These are phyloP conservation scores for Microcebus murinus DNA, from an alignment of 2,113 vertebrate genomes.

Conservation along the genomic window DNA sequence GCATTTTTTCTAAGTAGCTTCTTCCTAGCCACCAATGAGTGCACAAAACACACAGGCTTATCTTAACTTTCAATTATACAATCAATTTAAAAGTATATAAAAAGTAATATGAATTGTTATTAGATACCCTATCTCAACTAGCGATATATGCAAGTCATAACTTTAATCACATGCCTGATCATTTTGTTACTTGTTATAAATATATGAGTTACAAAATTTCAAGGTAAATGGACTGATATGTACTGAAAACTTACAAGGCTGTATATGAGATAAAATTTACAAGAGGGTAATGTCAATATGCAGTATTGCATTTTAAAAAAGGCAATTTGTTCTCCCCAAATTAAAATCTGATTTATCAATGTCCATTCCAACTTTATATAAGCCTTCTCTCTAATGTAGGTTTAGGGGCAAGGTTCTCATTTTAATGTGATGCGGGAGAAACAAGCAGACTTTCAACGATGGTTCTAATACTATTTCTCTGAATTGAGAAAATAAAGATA, in stretches of 20 bases:
- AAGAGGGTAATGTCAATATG: neutral
- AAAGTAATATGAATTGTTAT: neutral
- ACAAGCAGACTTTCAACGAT: neutral
- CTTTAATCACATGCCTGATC: neutral
- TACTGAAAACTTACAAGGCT: neutral
- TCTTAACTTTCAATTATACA: neutral
- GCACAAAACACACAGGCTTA: neutral
- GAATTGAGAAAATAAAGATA: conserved; percentile 12
- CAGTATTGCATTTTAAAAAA: neutral
- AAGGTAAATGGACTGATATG: neutral
- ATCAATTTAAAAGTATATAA: neutral
- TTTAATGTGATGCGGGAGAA: conserved; percentile 13
- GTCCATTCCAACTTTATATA: neutral
- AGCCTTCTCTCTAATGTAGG: neutral
- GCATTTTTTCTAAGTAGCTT: neutral
- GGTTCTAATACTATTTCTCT: neutral
- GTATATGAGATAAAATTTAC: neutral
- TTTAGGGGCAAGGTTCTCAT: neutral
- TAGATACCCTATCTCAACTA: neutral
- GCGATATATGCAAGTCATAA: neutral
- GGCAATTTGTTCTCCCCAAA: neutral
- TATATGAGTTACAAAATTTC: neutral
- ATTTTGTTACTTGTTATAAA: neutral
- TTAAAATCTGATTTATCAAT: neutral
- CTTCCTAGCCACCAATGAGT: neutral